Evolutionary conservation across 1,140 invertebrate species (phyloP), one percentile per base, ranked within the genome.

Genomic region (Heliconius hermathena): DNA sequence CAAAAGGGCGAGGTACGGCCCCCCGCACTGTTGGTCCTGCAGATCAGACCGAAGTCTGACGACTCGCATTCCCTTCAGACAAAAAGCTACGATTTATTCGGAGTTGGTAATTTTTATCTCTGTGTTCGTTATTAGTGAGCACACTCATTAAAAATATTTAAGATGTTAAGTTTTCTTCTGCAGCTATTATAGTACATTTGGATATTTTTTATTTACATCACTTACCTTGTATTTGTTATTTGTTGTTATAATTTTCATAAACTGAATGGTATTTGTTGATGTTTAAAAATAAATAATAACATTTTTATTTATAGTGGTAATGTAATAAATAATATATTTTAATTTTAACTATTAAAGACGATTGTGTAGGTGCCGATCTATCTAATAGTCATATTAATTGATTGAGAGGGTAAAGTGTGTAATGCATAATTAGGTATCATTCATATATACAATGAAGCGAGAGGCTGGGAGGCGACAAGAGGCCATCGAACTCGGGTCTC

Each of bases 41-140:
- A 85, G 88, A 87, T 90, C 91, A 93, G 92, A 93, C 90, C 86
- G 91, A 93, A 91, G 91, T 92, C 90, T 93, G 90, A 92, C 92
- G 87, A 90, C 88, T 92, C 89, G 88, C 90, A 92, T 94, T 93
- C 91, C 86, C 92, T 86, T 82, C 84, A 88, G 85, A 91, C 90
- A 94, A 94, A 93, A 94, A 94, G 90, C 87, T 88, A 85, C 89
- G 84, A 91, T 93, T 90, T 87, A 91, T 91, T 88, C 85, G 86
- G 85, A 87, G 85, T 49, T 20, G 60, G 26, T 29, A 66, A 66
- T 66, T 66, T 29, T 66, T n/a, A 66, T 66, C 60, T 76, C 77
- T 78, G 36, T 81, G 77, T 78, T 81, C 9, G 22, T 0, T 22
- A 22, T 66, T 66, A 66, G 22, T 66, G 13, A 57, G n/a, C 54